These are phyloP conservation scores for Austrolebias charrua DNA, from an alignment of 2,797 vertebrate species.

Conservation along the genomic window DNA sequence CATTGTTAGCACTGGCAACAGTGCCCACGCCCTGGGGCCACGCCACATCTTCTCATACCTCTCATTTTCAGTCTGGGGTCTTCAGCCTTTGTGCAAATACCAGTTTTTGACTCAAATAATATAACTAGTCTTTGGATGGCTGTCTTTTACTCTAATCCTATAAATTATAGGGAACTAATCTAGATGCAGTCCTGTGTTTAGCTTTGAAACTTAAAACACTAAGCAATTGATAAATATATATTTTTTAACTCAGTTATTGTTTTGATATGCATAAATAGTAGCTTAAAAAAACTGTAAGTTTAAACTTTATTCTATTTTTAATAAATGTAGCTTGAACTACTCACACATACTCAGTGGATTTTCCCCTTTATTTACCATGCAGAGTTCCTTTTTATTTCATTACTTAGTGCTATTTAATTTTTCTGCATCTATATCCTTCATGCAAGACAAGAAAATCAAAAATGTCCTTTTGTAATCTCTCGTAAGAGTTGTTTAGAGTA, in stretches of 20 bases:
- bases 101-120: conserved; percentile 74
- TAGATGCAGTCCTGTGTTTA: conserved; percentile 30
- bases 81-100: conserved; percentile 68
- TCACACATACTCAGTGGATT: no score
- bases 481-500: conserved; percentile 20
- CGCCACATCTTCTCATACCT: conserved; percentile 61
- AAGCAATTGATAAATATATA: no score
- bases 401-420: background rate
- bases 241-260: background rate
- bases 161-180: conserved; percentile 64
- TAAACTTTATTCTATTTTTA: background rate
- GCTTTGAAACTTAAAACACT: conserved; percentile 4
- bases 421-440: background rate
- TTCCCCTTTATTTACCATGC: background rate
- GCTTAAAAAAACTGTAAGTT: background rate
- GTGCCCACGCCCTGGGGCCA: conserved; percentile 65
- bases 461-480: conserved; percentile 1
- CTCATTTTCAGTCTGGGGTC: conserved; percentile 76
- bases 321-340: no score
- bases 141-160: conserved; percentile 73
- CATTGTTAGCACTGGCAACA: conserved; percentile 66
- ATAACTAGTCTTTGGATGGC: conserved; percentile 60
- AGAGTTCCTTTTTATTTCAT: background rate
- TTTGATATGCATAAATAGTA: background rate
- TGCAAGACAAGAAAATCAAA: background rate